Base-by-base conservation (phyloP, 2,797 vertebrate genomes). In the Allobates femoralis region DNA sequence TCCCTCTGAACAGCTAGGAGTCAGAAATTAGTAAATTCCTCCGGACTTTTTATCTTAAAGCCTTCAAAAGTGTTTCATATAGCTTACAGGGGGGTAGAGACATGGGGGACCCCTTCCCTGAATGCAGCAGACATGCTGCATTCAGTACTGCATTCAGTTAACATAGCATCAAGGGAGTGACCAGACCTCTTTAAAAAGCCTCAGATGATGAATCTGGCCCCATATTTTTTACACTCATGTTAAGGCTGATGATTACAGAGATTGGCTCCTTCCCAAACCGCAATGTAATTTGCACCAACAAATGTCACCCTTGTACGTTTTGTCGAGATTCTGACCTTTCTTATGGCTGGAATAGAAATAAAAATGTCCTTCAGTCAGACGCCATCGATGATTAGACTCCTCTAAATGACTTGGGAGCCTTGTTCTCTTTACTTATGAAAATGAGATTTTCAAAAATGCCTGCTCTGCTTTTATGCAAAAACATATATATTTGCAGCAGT, bases 361-460 rank as follows among this genome's bases (percentile, higher is more conserved):
- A 71, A 46, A n/a, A 5, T 2, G 0, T 51, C 10, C n/a, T 16
- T 26, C 11, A 3, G 50, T 74, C 73, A 75, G n/a, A 67, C 41
- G 50, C 67, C 34, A 1, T 46, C 41, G 53, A 73, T 51, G 46
- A 62, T 64, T 19, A 41, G 23, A 77, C 28, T 56, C 69, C 50
- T 69, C 16, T 53, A 41, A 75, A 60, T 69, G 77, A 26, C 62
- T 79, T 64, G 11, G 23, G 19, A 19, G 37, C 28, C 32, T 60
- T 51, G 30, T 37, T 46, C 46, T 83, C 75, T 87, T 87, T 79
- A 84, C 58, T 84, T 73, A 87, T 79, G 75, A 79, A 83, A 87
- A 87, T 84, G 34, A 87, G 74, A 79, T 79, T 84, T 71, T 26
- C 19, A 55, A 58, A 83, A 84, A 34, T 79, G 86, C 37, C 64